phyloP scores from a whole-genome alignment of 1,140 invertebrate genomes.

The Amyelois transitella region DNA sequence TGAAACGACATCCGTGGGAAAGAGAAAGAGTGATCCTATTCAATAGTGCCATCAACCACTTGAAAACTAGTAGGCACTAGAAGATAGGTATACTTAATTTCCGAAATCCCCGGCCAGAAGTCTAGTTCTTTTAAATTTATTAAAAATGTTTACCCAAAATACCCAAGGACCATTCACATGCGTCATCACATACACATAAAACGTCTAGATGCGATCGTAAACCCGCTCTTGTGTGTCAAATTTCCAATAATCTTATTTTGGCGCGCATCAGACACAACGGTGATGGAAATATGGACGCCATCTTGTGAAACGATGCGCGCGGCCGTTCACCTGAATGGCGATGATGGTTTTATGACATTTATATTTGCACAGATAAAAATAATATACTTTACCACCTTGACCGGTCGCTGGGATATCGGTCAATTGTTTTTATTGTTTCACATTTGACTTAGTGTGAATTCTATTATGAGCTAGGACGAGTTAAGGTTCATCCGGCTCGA shows the following conservation, averaged over 20 bases:
- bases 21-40: no score
- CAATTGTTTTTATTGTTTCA: no score
- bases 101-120: no score
- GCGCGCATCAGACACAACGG: constrained; percentile 66
- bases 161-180: constrained; percentile 54
- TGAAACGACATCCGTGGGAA: no score
- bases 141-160: constrained; percentile 28
- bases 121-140: no score
- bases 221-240: constrained; percentile 62
- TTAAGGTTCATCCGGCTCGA: no score
- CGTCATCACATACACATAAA: constrained; percentile 52
- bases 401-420: constrained; percentile 21
- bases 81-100: no score
- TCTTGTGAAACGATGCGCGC: constrained; percentile 54
- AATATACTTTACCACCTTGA: constrained; percentile 53
- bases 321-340: constrained; percentile 66
- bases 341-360: constrained; percentile 62
- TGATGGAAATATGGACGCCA: constrained; percentile 68
- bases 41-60: no score
- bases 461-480: no score
- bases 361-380: constrained; percentile 65
- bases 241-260: constrained; percentile 73
- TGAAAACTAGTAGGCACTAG: no score
- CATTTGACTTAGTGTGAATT: no score
- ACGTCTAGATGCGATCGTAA: constrained; percentile 52